Base-by-base conservation (phyloP, 2,888 invertebrate species). In the Eristalis arbustorum region DNA sequence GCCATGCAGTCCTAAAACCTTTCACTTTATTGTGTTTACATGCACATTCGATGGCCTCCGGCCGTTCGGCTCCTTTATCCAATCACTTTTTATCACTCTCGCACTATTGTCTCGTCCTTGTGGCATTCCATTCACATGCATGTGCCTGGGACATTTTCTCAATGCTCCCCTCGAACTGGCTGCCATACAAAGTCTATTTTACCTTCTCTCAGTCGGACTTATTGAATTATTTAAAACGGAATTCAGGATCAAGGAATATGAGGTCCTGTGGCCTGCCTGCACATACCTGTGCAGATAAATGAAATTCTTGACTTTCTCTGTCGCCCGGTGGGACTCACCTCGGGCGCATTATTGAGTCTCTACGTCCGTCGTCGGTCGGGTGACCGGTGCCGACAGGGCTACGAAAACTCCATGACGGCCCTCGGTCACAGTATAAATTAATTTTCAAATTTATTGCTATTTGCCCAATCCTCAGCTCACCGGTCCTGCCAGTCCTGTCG, bases 191-290 rank as follows among this genome's bases (percentile, higher is more conserved):
- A 34, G 40, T 73, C 72, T 68, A 73, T 57, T 69, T 74, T 84
- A 76, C 69, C 80, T 67, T 28, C 23, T 80, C 71, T 79, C 71
- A 64, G 64, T 37, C 63, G 31, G 57, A 76, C 75, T 72, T 71
- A 80, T 80, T 84, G 67, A 84, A 84, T 84, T 76, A 84, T 84
- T 84, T 84, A 84, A 75, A 80, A 76, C 67, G 63, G 62, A 75
- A 49, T 63, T 59, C 31, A 22, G 59, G 62, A 72, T 66, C n/a
- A 22, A 40, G 61, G 37, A 66, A 67, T 72, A 82, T 18, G 49
- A 49, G 5, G 49, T 49, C 49, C n/a, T 3, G n/a, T 49, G 18
- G 49, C 18, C 2, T 18, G 49, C 77, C 62, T 56, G 37, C 59
- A 49, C 64, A 23, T 28, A 37, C 8, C 5, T 25, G 8, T 25